These are phyloP conservation scores for Dioctria rufipes DNA, from an alignment of 2,888 invertebrate genomes.

Conservation along the genomic window DNA sequence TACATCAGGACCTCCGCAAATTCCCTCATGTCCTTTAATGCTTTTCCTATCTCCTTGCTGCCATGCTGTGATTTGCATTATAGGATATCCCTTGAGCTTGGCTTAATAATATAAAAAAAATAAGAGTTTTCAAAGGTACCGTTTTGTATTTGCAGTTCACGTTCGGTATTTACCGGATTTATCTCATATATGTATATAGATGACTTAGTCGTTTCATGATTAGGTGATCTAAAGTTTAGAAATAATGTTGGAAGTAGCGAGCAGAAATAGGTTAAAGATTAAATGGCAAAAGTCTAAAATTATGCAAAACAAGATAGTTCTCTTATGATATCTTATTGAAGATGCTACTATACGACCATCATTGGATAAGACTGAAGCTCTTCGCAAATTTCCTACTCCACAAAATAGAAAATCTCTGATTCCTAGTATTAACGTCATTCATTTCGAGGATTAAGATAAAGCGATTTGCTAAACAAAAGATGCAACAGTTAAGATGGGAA, in stretches of 20 bases:
- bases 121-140: too few species aligned
- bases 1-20: too few species aligned
- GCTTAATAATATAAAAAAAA: too few species aligned
- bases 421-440: slow-evolving; percentile 33
- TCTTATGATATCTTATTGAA: slow-evolving; percentile 46
- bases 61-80: too few species aligned
- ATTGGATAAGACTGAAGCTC: slow-evolving; percentile 32
- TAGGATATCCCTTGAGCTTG: too few species aligned
- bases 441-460: slow-evolving; percentile 28
- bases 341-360: slow-evolving; percentile 35
- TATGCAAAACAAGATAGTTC: slow-evolving; percentile 14
- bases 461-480: slow-evolving; percentile 34
- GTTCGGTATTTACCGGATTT: too few species aligned
- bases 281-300: background rate
- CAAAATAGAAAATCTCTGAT: background rate
- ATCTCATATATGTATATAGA: too few species aligned
- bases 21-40: too few species aligned
- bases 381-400: slow-evolving; percentile 44
- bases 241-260: background rate
- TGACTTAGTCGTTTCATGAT: too few species aligned
- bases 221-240: slow-evolving; percentile 37
- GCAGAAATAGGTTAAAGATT: slow-evolving; percentile 48
- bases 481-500: background rate
- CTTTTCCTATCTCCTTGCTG: too few species aligned
- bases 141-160: too few species aligned